Conservation (phyloP, 2,888 invertebrate genomes). For the Lissocephala sabroskyi region DNA sequence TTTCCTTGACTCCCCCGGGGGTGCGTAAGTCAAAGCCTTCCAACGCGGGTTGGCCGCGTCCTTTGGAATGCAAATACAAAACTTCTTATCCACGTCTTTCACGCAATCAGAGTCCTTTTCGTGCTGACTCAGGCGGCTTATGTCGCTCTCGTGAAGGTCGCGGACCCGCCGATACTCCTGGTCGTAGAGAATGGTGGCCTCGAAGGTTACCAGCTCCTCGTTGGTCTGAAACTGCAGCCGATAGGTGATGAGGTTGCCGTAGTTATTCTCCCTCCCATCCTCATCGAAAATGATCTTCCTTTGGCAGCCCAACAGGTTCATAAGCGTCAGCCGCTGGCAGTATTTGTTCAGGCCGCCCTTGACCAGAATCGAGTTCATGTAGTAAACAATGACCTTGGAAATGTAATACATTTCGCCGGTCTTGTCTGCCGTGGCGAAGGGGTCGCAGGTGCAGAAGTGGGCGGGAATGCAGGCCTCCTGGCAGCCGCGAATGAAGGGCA, state of each 20-base stretch:
- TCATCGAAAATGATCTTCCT: constrained; percentile 14
- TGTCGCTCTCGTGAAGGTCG: too few relatives aligned
- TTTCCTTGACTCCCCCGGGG: too few relatives aligned
- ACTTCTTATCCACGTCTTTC: constrained; percentile 29
- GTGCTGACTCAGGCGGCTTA: constrained; percentile 75
- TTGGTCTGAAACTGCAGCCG: constrained; percentile 75
- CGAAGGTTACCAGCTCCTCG: too few relatives aligned
- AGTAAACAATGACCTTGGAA: constrained; percentile 38
- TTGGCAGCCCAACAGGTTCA: constrained; percentile 22
- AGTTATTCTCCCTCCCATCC: constrained; percentile 5
- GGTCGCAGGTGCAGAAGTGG: constrained; percentile 83
- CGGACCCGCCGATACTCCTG: too few relatives aligned
- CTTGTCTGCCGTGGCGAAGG: constrained; percentile 69
- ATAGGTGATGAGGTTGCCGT: constrained; percentile 12
- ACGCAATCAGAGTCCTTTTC: constrained; percentile 72
- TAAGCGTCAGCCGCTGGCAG: constrained; percentile 23
- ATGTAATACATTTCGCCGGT: constrained; percentile 55
- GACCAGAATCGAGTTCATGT: constrained; percentile 40
- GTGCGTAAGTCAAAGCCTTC: too few relatives aligned
- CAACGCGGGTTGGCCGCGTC: neutral
- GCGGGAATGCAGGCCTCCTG: constrained; percentile 77
- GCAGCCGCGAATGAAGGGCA: constrained; percentile 77
- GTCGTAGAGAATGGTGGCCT: too few relatives aligned
- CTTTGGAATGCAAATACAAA: too few relatives aligned
- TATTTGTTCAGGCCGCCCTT: neutral